Percentiles rank a stretch among this genome's conserved stretches.
Conservation (phyloP, 2,113 vertebrate species). For the Anoplopoma fimbria region DNA sequence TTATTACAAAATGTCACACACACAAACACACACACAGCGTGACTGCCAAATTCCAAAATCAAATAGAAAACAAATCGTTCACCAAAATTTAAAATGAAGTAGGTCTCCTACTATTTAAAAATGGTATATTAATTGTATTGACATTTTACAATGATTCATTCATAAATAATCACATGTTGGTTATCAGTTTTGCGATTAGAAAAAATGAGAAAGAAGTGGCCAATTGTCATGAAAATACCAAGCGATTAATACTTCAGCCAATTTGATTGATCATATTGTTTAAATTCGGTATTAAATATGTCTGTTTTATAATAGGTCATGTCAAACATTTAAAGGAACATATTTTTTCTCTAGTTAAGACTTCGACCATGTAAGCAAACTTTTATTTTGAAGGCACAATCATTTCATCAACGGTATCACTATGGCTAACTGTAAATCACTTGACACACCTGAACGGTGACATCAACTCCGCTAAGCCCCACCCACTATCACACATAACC, state of each 20-base stretch:
- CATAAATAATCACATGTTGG: not conserved
- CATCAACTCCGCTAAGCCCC: not conserved
- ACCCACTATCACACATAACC: conserved; percentile 14
- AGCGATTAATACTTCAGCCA: not conserved
- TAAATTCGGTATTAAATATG: not conserved
- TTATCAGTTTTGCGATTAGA: not conserved
- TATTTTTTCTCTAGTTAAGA: not conserved
- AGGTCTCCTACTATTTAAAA: too few species aligned
- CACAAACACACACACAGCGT: not conserved
- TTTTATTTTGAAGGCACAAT: conserved; percentile 33
- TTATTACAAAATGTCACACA: not conserved
- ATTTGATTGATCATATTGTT: not conserved
- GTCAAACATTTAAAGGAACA: not conserved
- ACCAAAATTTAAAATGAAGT: too few species aligned
- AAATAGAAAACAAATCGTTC: not conserved
- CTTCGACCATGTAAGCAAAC: not conserved
- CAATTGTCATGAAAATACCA: not conserved
- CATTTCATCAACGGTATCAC: not conserved
- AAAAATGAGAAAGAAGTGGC: not conserved
- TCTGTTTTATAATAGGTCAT: not conserved
- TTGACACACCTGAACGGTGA: conserved; percentile 41
- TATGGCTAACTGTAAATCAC: not conserved
- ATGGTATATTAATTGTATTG: too few species aligned
- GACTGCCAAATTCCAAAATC: not conserved
- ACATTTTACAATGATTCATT: too few species aligned